These are phyloP conservation scores for Halichondria panicea DNA, from an alignment of 37 sponge, comb jelly and placozoan genomes.

Conservation along the genomic window DNA sequence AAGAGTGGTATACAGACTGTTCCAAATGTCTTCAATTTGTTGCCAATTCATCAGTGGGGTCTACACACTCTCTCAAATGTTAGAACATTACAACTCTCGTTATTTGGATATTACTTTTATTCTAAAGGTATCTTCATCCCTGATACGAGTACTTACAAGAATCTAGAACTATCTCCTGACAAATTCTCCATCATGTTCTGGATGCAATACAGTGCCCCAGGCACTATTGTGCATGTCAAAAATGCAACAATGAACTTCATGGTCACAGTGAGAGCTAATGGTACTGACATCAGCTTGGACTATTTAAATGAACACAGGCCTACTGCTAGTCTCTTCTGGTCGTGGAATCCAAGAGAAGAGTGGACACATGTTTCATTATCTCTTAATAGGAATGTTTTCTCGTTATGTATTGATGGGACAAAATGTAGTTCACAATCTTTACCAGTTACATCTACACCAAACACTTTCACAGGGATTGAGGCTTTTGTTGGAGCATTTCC, in stretches of 20 bases:
- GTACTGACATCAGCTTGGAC: conserved; percentile 1
- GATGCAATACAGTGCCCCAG: conserved; percentile 25
- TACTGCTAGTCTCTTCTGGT: conserved; percentile 17
- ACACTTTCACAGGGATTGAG: neutral
- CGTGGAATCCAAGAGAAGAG: conserved; percentile 15
- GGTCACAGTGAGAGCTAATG: conserved; percentile 7
- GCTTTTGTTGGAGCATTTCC: conserved; percentile 16
- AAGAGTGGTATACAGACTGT: neutral
- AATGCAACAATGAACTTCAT: conserved; percentile 22
- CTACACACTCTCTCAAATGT: conserved; percentile 20
- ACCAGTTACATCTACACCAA: neutral
- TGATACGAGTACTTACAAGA: conserved; percentile 22
- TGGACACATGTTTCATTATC: conserved; percentile 56
- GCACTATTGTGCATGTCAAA: conserved; percentile 30
- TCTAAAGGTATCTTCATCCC: conserved; percentile 40
- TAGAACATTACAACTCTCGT: conserved; percentile 20
- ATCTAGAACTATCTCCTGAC: neutral
- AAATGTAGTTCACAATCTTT: neutral
- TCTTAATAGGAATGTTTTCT: conserved; percentile 6
- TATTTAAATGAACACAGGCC: neutral
- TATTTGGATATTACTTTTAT: conserved; percentile 50
- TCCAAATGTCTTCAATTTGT: conserved; percentile 18
- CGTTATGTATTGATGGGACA: conserved; percentile 38
- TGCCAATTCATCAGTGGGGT: conserved; percentile 41
- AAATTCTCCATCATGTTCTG: conserved; percentile 42